Conservation (phyloP, 2,888 invertebrate species). For the Priocnemis perturbator region DNA sequence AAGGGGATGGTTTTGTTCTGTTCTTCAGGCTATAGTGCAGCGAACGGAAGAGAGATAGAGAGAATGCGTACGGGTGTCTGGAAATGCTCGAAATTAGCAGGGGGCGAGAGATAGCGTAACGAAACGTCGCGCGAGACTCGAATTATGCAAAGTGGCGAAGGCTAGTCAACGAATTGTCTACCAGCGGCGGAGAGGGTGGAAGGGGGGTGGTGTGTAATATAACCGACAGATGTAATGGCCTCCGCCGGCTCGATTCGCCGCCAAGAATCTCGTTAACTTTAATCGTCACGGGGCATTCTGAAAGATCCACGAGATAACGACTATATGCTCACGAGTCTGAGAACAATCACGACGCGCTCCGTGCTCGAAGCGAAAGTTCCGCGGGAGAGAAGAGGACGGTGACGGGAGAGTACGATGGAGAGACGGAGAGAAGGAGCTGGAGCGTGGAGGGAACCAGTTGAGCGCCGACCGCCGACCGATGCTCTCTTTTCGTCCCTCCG, state of each 20-base stretch:
- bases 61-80: too few species aligned
- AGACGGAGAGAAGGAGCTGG: not conserved
- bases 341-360: too few species aligned
- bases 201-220: not conserved
- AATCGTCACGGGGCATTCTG: not conserved
- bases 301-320: not conserved
- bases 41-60: too few species aligned
- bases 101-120: not conserved
- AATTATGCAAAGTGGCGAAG: not conserved
- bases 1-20: not conserved
- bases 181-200: not conserved
- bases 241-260: not conserved
- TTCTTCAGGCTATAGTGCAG: too few species aligned
- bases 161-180: not conserved
- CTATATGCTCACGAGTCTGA: too few species aligned
- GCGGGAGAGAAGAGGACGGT: not conserved
- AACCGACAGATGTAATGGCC: constrained; percentile 1
- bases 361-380: constrained; percentile 3
- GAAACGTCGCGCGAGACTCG: not conserved
- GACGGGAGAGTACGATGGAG: not conserved
- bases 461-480: not conserved
- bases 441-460: constrained; percentile 1
- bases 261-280: constrained; percentile 11
- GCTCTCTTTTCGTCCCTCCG: not conserved
- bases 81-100: not conserved